Evolutionary conservation across 2,113 vertebrate species (phyloP).

Genomic region (Elanus axillaris): DNA sequence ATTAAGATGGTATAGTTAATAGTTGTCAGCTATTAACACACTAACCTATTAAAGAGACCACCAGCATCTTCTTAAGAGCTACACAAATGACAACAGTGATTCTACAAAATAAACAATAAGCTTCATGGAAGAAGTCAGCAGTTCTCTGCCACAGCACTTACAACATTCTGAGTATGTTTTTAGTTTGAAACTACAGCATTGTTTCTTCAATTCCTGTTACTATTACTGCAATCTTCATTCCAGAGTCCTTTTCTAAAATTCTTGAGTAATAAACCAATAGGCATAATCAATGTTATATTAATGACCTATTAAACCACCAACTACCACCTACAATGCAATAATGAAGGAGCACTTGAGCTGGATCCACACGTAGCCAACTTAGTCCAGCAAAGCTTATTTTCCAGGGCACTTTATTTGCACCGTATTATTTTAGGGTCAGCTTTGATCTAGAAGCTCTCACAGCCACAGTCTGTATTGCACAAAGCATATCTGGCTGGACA

Average conservation of each 20-base stretch:
- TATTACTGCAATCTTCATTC: neutral
- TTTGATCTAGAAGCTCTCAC: neutral
- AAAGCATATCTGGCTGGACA: neutral
- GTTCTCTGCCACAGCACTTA: neutral
- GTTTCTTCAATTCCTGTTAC: neutral
- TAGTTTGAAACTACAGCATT: neutral
- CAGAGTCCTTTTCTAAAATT: neutral
- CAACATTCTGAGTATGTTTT: neutral
- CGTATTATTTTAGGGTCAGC: neutral
- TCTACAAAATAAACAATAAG: neutral
- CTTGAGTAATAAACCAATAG: neutral
- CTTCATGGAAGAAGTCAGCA: neutral
- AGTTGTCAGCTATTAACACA: neutral
- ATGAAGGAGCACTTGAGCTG: neutral
- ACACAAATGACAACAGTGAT: neutral
- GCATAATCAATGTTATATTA: neutral
- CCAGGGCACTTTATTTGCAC: neutral
- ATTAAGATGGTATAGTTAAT: conserved; percentile 51
- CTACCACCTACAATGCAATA: neutral
- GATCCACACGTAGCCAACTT: neutral
- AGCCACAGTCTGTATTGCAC: rapidly evolving
- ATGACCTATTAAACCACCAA: neutral
- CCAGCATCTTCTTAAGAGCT: neutral
- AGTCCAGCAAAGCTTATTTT: neutral
- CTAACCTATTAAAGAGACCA: neutral